phyloP scores from a whole-genome alignment of 2,797 vertebrate species.

The Acipenser ruthenus region DNA sequence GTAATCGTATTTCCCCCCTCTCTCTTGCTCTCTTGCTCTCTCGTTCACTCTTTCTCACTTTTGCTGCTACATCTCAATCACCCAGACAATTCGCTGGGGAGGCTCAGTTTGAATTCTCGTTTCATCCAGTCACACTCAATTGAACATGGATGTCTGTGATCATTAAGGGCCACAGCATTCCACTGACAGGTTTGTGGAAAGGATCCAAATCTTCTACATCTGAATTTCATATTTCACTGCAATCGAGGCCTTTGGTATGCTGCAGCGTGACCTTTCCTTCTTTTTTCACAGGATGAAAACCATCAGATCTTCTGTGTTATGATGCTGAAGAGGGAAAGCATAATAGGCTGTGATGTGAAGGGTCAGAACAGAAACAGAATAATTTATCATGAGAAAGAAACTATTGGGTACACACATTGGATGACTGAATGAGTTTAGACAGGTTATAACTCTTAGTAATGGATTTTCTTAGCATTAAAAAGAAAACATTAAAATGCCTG shows the following conservation, averaged over 20 bases:
- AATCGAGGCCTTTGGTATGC: slow-evolving; percentile 15
- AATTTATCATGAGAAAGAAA: too few species aligned
- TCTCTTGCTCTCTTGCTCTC: not conserved
- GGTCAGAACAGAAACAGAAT: too few species aligned
- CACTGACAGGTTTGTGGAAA: slow-evolving; percentile 46
- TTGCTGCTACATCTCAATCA: slow-evolving; percentile 47
- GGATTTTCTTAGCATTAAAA: too few species aligned
- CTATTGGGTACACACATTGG: too few species aligned
- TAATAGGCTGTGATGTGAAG: too few species aligned
- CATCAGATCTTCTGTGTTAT: too few species aligned
- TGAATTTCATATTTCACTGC: slow-evolving; percentile 39
- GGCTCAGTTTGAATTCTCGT: slow-evolving; percentile 35
- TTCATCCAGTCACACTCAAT: slow-evolving; percentile 51
- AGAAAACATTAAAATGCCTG: too few species aligned
- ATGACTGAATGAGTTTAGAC: too few species aligned
- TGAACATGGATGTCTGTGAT: slow-evolving; percentile 45
- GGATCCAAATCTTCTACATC: slow-evolving; percentile 30
- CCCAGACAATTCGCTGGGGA: slow-evolving; percentile 37
- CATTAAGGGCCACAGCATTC: slow-evolving; percentile 42
- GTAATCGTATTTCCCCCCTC: slow-evolving; percentile 34
- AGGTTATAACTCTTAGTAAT: too few species aligned
- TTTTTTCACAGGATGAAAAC: slow-evolving; percentile 4
- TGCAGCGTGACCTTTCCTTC: slow-evolving; percentile 32
- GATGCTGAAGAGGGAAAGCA: too few species aligned
- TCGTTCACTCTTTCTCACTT: not conserved